A percentile compares a stretch with the other conserved stretches of the same genome.
phyloP scores from a whole-genome alignment of 2,888 invertebrate species.

The Euproctis similis region DNA sequence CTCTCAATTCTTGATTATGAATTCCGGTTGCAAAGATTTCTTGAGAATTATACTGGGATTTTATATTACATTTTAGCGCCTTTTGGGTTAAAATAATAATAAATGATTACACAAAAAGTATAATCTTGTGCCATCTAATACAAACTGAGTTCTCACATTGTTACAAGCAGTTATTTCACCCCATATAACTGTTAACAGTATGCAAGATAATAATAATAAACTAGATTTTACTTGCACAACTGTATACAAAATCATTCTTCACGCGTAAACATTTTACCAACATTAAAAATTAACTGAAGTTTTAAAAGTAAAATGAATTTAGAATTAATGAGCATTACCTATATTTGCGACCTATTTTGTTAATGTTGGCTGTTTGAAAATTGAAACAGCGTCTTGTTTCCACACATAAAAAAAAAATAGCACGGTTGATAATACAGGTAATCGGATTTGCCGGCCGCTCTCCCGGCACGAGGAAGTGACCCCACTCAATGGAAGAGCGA shows the following conservation, averaged over 20 bases:
- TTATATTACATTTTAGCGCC: too few relatives aligned
- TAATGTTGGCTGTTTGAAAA: neutral
- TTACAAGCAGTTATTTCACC: neutral
- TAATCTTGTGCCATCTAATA: too few relatives aligned
- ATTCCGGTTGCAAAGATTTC: too few relatives aligned
- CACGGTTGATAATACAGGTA: slow-evolving; percentile 47
- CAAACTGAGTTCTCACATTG: too few relatives aligned
- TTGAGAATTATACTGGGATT: too few relatives aligned
- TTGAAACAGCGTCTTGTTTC: slow-evolving; percentile 8
- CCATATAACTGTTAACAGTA: slow-evolving; percentile 2
- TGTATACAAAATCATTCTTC: slow-evolving; percentile 2
- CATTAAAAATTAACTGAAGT: slow-evolving; percentile 12
- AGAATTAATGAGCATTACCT: too few relatives aligned
- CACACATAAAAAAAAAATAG: slow-evolving; percentile 31
- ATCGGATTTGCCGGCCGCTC: slow-evolving; percentile 50
- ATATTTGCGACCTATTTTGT: too few relatives aligned
- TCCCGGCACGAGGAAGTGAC: slow-evolving; percentile 57
- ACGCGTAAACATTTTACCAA: slow-evolving; percentile 11
- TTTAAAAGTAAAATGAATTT: too few relatives aligned
- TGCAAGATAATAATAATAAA: slow-evolving; percentile 1
- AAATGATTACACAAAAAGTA: too few relatives aligned
- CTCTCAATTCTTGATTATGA: too few relatives aligned
- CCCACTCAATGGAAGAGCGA: slow-evolving; percentile 52
- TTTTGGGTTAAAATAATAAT: too few relatives aligned
- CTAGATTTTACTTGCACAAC: slow-evolving; percentile 3